phyloP scores from a whole-genome alignment of 2,888 invertebrate genomes.

The Unio delphinus region DNA sequence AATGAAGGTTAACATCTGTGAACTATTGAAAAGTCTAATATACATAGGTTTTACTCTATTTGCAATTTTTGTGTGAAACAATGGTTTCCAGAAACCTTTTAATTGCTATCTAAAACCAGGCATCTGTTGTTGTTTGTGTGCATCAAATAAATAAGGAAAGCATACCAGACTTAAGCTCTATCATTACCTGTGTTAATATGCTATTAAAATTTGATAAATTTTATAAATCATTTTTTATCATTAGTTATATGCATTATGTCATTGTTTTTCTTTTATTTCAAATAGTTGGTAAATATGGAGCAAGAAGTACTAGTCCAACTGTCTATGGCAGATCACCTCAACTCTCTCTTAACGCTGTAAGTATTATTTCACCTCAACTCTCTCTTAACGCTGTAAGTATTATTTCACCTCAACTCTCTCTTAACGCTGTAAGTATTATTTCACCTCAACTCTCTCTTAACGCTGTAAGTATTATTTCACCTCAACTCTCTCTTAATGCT shows the following conservation, averaged over 20 bases:
- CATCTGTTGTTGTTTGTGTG: no score
- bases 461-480: constrained; percentile 21
- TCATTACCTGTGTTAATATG: no score
- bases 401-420: constrained; percentile 52
- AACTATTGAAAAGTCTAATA: no score
- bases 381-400: constrained; percentile 33
- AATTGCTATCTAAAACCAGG: no score
- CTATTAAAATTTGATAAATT: no score
- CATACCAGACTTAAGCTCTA: no score
- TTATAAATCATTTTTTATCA: not conserved
- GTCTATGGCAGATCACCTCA: constrained; percentile 59
- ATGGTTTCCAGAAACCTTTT: no score
- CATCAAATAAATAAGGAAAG: no score
- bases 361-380: constrained; percentile 47
- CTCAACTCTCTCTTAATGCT: constrained; percentile 54
- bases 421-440: constrained; percentile 27
- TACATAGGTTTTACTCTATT: no score
- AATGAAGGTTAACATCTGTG: no score
- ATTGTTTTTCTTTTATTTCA: constrained; percentile 11
- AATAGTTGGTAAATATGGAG: constrained; percentile 53
- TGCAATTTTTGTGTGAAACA: no score
- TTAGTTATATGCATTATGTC: not conserved
- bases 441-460: constrained; percentile 60
- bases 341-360: constrained; percentile 41
- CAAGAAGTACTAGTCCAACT: constrained; percentile 45